Evolutionary conservation across 2,888 invertebrate species (phyloP).

Genomic region (Drosophila crucigera): DNA sequence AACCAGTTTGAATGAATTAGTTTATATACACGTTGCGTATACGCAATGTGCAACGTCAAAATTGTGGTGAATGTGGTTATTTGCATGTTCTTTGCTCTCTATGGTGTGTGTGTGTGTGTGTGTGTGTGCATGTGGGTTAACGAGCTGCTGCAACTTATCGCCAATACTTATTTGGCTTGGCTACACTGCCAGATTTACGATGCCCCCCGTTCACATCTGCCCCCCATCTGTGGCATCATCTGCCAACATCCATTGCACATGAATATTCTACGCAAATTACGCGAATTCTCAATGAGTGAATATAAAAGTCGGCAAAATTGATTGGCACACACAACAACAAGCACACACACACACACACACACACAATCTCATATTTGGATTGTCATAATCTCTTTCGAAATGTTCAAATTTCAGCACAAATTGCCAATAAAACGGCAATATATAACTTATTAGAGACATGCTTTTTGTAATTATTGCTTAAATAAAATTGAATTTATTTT

Average conservation of each 20-base stretch:
- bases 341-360: conserved; percentile 25
- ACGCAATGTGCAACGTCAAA: conserved; percentile 49
- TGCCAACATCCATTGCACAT: conserved; percentile 60
- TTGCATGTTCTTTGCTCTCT: not conserved
- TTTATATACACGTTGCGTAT: conserved; percentile 49
- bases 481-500: conserved; percentile 54
- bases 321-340: conserved; percentile 68
- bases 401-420: conserved; percentile 49
- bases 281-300: conserved; percentile 73
- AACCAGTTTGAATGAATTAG: conserved; percentile 18
- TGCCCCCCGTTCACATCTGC: conserved; percentile 34
- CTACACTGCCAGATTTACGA: conserved; percentile 63
- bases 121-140: conserved; percentile 48
- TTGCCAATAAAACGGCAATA: conserved; percentile 62
- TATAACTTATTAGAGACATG: conserved; percentile 27
- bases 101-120: not conserved
- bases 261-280: conserved; percentile 69
- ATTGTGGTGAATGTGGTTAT: not conserved
- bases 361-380: conserved; percentile 51
- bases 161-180: conserved; percentile 59
- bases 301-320: conserved; percentile 78
- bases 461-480: conserved; percentile 47
- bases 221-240: conserved; percentile 36
- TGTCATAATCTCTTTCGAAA: conserved; percentile 65
- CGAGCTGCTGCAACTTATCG: conserved; percentile 72